Conservation (phyloP, 2,888 invertebrate species). For the Brenthis ino region DNA sequence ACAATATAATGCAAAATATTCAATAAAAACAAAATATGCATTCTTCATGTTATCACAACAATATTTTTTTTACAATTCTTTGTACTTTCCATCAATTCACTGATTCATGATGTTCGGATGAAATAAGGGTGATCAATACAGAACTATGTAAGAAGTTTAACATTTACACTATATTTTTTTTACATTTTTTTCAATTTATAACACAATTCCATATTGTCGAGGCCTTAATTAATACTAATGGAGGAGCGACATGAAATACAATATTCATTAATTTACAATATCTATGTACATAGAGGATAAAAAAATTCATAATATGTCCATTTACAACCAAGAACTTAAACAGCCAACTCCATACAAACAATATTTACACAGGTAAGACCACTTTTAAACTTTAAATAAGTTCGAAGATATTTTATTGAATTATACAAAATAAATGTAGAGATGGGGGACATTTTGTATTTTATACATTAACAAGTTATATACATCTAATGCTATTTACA, state of each 20-base stretch:
- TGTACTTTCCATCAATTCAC: slow-evolving; percentile 62
- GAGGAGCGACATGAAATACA: slow-evolving; percentile 40
- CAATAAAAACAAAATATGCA: slow-evolving; percentile 41
- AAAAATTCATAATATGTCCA: slow-evolving; percentile 12
- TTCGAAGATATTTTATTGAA: slow-evolving; percentile 26
- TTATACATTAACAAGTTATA: slow-evolving; percentile 42
- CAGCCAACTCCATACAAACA: slow-evolving; percentile 11
- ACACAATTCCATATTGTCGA: slow-evolving; percentile 73
- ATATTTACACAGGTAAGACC: slow-evolving; percentile 35
- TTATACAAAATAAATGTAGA: slow-evolving; percentile 14
- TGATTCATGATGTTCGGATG: slow-evolving; percentile 41
- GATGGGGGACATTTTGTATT: slow-evolving; percentile 39
- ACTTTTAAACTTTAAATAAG: slow-evolving; percentile 6
- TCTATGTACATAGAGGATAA: slow-evolving; percentile 27
- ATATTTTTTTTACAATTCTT: slow-evolving; percentile 46
- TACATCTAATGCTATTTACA: slow-evolving; percentile 40
- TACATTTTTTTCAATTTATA: slow-evolving; percentile 62
- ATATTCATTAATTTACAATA: slow-evolving; percentile 31
- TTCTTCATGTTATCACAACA: slow-evolving; percentile 51
- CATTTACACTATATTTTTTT: slow-evolving; percentile 58
- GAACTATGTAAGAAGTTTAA: slow-evolving; percentile 41
- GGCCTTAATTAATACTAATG: slow-evolving; percentile 47
- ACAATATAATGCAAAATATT: slow-evolving; percentile 25
- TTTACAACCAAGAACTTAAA: slow-evolving; percentile 24
- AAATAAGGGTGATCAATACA: slow-evolving; percentile 37